phyloP scores from a whole-genome alignment of 2,113 vertebrate species.

The Cygnus atratus region DNA sequence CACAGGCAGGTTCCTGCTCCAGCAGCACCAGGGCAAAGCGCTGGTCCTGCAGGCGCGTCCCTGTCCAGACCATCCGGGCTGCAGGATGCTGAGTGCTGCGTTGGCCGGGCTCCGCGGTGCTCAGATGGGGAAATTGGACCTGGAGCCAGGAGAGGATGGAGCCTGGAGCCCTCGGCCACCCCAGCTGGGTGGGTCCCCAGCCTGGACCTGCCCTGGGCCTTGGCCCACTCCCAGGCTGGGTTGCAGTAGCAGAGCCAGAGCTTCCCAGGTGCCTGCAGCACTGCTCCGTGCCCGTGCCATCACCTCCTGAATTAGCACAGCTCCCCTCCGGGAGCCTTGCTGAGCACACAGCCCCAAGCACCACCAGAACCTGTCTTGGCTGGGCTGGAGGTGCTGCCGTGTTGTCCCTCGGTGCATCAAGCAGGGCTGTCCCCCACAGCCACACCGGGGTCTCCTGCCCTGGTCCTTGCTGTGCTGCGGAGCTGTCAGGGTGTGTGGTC shows the following conservation, averaged over 20 bases:
- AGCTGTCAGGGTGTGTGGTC: background rate
- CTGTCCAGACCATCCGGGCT: background rate
- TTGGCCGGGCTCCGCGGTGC: background rate
- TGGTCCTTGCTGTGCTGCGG: too few relatives aligned
- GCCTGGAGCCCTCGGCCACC: background rate
- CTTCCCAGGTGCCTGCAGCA: background rate
- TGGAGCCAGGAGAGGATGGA: background rate
- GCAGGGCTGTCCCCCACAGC: too few relatives aligned
- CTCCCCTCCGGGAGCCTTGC: background rate
- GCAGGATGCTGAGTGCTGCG: background rate
- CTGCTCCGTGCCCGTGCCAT: fast-evolving
- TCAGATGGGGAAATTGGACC: background rate
- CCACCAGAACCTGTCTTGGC: background rate
- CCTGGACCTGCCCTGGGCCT: background rate
- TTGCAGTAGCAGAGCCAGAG: background rate
- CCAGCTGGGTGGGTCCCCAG: too few relatives aligned
- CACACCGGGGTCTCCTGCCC: background rate
- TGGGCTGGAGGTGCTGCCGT: background rate
- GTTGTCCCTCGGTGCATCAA: fast-evolving
- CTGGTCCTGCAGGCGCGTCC: background rate
- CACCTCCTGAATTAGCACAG: background rate
- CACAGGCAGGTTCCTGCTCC: too few relatives aligned
- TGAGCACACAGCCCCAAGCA: background rate
- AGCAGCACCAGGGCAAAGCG: background rate
- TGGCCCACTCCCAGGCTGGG: background rate